Conservation (phyloP, 2,888 invertebrate species). For the Listrodromus nycthemerus region DNA sequence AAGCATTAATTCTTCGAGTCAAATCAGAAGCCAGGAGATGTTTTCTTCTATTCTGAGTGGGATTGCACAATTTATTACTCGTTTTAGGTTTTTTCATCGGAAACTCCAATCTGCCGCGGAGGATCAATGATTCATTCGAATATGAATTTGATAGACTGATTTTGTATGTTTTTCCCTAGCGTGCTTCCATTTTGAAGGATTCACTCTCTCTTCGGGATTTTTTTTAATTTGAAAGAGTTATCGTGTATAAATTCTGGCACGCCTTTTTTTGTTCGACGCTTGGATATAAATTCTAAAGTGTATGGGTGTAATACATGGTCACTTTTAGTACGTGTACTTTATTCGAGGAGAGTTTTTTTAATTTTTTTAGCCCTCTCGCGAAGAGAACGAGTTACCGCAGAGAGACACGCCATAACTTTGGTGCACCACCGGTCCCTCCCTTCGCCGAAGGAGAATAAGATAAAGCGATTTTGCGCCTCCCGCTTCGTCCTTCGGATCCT, state of each 20-base stretch:
- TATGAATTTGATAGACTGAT: not conserved
- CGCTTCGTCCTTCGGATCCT: constrained; percentile 32
- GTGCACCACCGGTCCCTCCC: constrained; percentile 29
- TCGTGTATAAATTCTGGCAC: not conserved
- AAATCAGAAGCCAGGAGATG: no score
- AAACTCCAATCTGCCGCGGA: not conserved
- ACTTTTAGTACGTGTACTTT: constrained; percentile 13
- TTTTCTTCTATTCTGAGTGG: no score
- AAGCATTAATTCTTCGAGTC: not conserved
- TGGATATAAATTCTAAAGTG: constrained; percentile 10
- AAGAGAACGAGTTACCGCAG: constrained; percentile 45
- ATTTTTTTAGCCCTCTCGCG: constrained; percentile 7
- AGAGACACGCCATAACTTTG: constrained; percentile 55
- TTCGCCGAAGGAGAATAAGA: constrained; percentile 55
- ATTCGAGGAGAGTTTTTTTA: constrained; percentile 44
- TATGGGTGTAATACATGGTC: constrained; percentile 6
- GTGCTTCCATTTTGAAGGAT: not conserved
- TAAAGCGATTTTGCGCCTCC: constrained; percentile 48
- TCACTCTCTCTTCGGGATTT: not conserved
- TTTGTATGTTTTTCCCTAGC: not conserved
- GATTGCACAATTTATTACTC: not conserved
- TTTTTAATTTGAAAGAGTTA: not conserved
- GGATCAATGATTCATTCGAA: not conserved
- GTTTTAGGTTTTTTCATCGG: not conserved
- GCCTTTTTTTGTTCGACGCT: not conserved